Evolutionary conservation across 2,797 vertebrate genomes (phyloP).

Genomic region (Dendrocincla fuliginosa): DNA sequence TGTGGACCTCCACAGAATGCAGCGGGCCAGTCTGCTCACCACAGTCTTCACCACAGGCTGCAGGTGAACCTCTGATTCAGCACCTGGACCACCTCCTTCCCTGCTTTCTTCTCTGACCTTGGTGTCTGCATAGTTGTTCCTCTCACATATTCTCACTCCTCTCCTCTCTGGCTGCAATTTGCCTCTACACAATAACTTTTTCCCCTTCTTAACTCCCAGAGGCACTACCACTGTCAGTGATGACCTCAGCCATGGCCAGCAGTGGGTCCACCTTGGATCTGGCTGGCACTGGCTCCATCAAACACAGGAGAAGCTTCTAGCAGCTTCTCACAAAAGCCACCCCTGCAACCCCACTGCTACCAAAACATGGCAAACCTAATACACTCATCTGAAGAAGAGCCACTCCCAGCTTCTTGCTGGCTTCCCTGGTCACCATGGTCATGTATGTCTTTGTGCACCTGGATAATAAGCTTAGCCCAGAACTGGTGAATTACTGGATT

Average conservation of each 20-base stretch:
- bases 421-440: not conserved
- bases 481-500: not conserved
- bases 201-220: not conserved
- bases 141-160: not conserved
- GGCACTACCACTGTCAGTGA: not conserved
- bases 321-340: not conserved
- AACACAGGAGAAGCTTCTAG: not conserved
- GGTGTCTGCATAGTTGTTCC: not conserved
- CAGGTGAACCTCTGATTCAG: not conserved
- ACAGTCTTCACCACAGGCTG: not conserved
- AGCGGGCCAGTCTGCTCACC: not conserved
- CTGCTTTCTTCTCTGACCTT: not conserved
- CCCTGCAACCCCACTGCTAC: not conserved
- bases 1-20: not conserved
- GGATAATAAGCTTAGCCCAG: not conserved
- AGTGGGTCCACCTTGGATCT: accelerated
- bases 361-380: not conserved
- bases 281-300: not conserved
- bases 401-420: not conserved
- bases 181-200: not conserved
- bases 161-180: not conserved
- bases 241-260: not conserved
- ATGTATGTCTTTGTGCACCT: not conserved
- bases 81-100: no score
- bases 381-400: not conserved